These are phyloP conservation scores for Anthoscopus minutus DNA, from an alignment of 2,113 vertebrate species.

Conservation along the genomic window DNA sequence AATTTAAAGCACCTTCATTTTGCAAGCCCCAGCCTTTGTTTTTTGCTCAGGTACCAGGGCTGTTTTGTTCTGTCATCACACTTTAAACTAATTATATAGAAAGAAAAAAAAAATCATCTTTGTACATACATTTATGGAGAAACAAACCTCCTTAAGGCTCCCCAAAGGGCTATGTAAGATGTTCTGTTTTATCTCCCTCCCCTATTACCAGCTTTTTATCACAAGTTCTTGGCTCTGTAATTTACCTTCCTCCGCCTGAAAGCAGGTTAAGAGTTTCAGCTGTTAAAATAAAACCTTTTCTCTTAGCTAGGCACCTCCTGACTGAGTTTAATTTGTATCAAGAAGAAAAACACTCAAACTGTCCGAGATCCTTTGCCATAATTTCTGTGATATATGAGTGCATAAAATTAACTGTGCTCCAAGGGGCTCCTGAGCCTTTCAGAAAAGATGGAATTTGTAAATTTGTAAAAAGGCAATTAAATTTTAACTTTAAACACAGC, in stretches of 20 bases:
- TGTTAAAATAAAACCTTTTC: neutral
- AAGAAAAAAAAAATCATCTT: neutral
- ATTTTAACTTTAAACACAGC: neutral
- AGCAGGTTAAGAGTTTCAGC: neutral
- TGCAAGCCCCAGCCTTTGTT: neutral
- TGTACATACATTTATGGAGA: neutral
- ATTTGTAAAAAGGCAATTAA: neutral
- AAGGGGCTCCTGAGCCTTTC: neutral
- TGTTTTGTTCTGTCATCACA: neutral
- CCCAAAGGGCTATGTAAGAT: neutral
- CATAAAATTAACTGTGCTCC: neutral
- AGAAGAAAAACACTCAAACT: neutral
- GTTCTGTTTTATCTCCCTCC: neutral
- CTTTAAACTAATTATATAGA: neutral
- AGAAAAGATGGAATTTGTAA: neutral
- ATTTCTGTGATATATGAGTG: neutral
- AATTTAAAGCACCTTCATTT: neutral
- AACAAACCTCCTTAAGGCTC: neutral
- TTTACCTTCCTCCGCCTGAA: neutral
- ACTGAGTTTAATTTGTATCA: neutral
- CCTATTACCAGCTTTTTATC: neutral
- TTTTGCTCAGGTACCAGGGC: neutral
- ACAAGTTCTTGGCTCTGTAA: neutral
- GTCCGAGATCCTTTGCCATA: neutral
- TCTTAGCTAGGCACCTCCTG: neutral